A percentile compares a stretch with the other conserved stretches of the same genome.
These are phyloP conservation scores for Gracilinanus agilis DNA, from an alignment of 2,113 vertebrate genomes.

Conservation along the genomic window DNA sequence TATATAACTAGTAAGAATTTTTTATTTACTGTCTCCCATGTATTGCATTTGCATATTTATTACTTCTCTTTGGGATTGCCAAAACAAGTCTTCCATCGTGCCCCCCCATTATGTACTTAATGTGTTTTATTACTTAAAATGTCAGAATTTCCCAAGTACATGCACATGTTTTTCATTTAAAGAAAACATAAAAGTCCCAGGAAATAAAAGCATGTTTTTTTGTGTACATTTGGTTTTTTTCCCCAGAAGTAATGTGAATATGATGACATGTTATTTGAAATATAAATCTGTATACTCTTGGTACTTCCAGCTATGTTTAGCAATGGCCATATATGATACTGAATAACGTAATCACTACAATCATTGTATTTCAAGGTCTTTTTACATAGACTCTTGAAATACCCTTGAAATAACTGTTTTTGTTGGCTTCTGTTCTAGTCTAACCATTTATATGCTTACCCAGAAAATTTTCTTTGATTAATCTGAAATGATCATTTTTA, in stretches of 20 bases:
- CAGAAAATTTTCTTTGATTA: conserved; percentile 50
- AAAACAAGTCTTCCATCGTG: neutral
- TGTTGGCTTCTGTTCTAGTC: neutral
- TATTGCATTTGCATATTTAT: neutral
- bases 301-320: neutral
- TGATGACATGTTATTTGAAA: neutral
- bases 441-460: conserved; percentile 58
- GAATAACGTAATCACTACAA: neutral
- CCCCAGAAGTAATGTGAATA: neutral
- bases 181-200: neutral
- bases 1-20: neutral
- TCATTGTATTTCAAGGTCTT: neutral
- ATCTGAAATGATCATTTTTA: conserved; percentile 49
- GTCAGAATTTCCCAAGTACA: neutral
- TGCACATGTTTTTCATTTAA: neutral
- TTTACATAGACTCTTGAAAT: neutral
- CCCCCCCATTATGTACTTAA: neutral
- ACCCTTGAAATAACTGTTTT: neutral
- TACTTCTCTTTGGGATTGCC: neutral
- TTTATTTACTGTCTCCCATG: neutral
- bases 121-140: conserved; percentile 14
- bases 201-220: neutral
- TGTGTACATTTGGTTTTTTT: neutral
- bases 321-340: neutral
- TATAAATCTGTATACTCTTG: neutral